A percentile compares a stretch with the other conserved stretches of the same genome.
phyloP scores from a whole-genome alignment of 2,797 vertebrate genomes.

The Rhyacichthys aspro region DNA sequence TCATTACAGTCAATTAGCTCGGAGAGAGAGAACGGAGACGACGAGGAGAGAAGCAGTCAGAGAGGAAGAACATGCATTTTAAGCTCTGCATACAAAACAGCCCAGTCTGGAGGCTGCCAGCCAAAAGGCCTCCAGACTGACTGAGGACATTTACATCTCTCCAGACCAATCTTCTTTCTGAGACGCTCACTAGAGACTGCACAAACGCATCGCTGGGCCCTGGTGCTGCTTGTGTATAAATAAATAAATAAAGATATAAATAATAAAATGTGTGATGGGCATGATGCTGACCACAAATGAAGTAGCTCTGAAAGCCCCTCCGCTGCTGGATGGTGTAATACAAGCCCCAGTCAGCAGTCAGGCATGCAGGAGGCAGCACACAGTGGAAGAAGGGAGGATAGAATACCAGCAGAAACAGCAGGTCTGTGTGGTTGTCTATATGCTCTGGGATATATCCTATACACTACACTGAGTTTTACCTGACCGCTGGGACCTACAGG shows the following conservation, averaged over 20 bases:
- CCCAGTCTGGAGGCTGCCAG: conserved; percentile 29
- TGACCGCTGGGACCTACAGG: background rate
- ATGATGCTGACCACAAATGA: conserved; percentile 16
- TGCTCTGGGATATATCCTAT: background rate
- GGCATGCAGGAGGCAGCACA: conserved; percentile 1
- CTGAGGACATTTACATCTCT: conserved; percentile 41
- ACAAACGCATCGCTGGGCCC: conserved; percentile 16
- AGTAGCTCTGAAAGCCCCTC: conserved; percentile 13
- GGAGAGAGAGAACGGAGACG: conserved; percentile 46
- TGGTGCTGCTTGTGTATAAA: conserved; percentile 5
- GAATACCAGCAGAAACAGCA: conserved; percentile 1
- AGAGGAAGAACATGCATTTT: conserved; percentile 39
- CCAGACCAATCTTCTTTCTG: conserved; percentile 41
- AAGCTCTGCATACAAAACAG: conserved; percentile 56
- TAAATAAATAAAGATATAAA: conserved; percentile 4
- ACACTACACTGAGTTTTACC: background rate
- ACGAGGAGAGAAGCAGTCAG: conserved; percentile 32
- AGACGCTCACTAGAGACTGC: conserved; percentile 7
- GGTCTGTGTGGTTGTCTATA: background rate
- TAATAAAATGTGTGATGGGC: conserved; percentile 14
- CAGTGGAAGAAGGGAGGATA: conserved; percentile 10
- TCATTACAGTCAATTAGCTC: conserved; percentile 78
- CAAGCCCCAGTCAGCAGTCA: conserved; percentile 24
- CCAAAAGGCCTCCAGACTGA: conserved; percentile 29
- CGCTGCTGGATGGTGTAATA: conserved; percentile 13